These are phyloP conservation scores for Erpobdella octoculata DNA, from an alignment of 2,888 invertebrate genomes.

Conservation along the genomic window DNA sequence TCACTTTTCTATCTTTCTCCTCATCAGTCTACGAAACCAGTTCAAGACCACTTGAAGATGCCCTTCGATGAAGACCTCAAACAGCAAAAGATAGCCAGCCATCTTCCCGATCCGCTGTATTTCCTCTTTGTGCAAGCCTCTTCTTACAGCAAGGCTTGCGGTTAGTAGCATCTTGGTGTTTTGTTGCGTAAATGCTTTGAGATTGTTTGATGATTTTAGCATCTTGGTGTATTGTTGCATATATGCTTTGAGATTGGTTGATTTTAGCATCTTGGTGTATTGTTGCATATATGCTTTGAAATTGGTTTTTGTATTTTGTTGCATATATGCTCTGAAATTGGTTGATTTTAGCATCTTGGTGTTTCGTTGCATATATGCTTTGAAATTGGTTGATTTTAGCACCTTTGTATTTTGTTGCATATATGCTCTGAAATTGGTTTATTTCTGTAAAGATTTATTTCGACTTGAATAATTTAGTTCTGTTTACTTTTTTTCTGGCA, in stretches of 20 bases:
- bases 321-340: background rate
- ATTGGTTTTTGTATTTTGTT: too few relatives aligned
- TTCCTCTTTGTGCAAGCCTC: conserved; percentile 75
- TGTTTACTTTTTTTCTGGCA: background rate
- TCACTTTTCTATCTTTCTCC: background rate
- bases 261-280: too few relatives aligned
- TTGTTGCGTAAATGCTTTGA: too few relatives aligned
- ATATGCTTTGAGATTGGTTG: background rate
- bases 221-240: background rate
- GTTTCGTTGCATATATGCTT: background rate
- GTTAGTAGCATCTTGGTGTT: too few relatives aligned
- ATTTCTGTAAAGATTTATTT: background rate
- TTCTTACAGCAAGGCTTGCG: conserved; percentile 71
- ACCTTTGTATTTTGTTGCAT: background rate
- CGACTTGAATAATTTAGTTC: background rate
- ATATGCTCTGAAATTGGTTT: background rate
- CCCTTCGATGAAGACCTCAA: conserved; percentile 70
- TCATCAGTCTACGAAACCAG: conserved; percentile 68
- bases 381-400: background rate
- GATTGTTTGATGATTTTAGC: too few relatives aligned
- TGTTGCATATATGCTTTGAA: too few relatives aligned
- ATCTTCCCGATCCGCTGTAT: conserved; percentile 74
- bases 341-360: background rate
- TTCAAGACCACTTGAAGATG: conserved; percentile 78
- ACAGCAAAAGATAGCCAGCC: conserved; percentile 60